A percentile compares a stretch with the other conserved stretches of the same genome.
Conservation (phyloP, 2,113 vertebrate genomes). For the Phylloscopus whistleri region DNA sequence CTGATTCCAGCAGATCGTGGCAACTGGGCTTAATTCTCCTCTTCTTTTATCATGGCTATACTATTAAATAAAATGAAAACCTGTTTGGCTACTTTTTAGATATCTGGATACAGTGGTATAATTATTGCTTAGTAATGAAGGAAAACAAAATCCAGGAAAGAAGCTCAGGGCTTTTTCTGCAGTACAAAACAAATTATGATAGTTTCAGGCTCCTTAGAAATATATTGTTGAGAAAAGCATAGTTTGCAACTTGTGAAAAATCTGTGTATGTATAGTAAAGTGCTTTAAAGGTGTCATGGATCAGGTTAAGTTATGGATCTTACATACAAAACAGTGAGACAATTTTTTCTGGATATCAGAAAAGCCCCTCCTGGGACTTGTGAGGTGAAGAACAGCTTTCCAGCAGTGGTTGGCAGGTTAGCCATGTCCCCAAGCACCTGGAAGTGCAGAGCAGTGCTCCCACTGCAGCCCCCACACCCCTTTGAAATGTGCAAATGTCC, state of each 20-base stretch:
- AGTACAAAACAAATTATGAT: not conserved
- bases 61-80: not conserved
- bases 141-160: not conserved
- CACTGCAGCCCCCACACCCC: not conserved
- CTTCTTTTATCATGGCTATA: not conserved
- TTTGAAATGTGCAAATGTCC: not conserved
- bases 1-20: not conserved
- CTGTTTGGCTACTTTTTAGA: not conserved
- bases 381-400: not conserved
- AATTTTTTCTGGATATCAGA: not conserved
- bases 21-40: not conserved
- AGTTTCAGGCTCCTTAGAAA: not conserved
- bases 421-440: not conserved
- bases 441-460: not conserved
- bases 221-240: not conserved
- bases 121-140: not conserved
- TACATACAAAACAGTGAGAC: not conserved
- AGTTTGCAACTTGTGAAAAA: not conserved
- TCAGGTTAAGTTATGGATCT: not conserved
- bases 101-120: not conserved
- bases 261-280: not conserved
- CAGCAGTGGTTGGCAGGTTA: not conserved
- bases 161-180: not conserved
- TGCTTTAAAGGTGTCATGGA: not conserved
- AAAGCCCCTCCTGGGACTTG: not conserved